Conservation (phyloP, 2,113 vertebrate genomes). For the Phylloscopus whistleri region DNA sequence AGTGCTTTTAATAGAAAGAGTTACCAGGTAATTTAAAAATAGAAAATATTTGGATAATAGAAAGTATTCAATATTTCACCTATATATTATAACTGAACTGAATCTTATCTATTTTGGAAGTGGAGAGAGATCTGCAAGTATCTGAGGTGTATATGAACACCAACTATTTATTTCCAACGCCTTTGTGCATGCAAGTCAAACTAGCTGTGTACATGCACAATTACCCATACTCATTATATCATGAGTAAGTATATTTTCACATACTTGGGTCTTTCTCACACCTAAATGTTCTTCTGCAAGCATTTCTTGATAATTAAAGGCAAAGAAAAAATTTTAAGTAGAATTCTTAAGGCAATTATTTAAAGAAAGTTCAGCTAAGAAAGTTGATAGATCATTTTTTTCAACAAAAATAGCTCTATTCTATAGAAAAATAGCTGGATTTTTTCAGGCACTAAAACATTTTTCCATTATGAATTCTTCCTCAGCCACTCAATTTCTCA, state of each 20-base stretch:
- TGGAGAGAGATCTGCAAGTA: not conserved
- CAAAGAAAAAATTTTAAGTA: not conserved
- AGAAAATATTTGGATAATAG: not conserved
- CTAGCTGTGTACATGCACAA: accelerated
- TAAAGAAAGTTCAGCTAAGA: not conserved
- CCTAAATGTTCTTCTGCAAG: not conserved
- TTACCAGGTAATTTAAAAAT: not conserved
- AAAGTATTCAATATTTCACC: not conserved
- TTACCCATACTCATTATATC: not conserved
- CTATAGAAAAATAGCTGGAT: not conserved
- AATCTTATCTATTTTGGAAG: not conserved
- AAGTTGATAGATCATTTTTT: not conserved
- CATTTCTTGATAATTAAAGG: not conserved
- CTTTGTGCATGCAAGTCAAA: not conserved
- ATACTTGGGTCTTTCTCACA: not conserved
- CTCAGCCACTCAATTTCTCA: not conserved
- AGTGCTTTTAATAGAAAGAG: not conserved
- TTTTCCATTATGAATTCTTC: constrained; percentile 4
- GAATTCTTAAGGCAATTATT: not conserved
- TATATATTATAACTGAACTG: not conserved
- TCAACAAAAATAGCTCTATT: not conserved
- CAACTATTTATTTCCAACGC: not conserved
- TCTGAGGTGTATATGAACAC: not conserved
- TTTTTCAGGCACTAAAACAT: not conserved
- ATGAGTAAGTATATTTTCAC: not conserved